Conservation (phyloP, 53 echinoderm and acorn worm species). For the Patiria pectinifera region DNA sequence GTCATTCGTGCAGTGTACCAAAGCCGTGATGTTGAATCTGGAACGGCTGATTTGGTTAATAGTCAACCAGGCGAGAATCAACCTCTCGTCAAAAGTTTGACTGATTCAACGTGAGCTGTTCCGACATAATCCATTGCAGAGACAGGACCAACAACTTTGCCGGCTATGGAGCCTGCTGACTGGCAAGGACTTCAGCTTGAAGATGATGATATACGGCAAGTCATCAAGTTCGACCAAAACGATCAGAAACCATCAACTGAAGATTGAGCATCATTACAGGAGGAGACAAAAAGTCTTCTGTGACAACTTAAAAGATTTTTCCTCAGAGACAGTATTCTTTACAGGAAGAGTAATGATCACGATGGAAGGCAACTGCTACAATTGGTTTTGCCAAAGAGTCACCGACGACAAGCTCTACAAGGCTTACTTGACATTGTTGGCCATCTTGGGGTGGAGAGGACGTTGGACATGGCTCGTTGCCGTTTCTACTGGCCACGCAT, state of each 20-base stretch:
- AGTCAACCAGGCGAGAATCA: no score
- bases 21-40: constrained; percentile 5
- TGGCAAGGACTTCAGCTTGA: constrained; percentile 39
- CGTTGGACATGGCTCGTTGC: constrained; percentile 63
- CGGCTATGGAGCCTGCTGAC: neutral
- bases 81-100: neutral
- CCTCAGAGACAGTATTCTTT: neutral
- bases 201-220: constrained; percentile 22
- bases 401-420: constrained; percentile 37
- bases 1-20: constrained; percentile 7
- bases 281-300: neutral
- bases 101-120: constrained; percentile 27
- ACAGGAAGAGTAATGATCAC: neutral
- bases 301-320: neutral
- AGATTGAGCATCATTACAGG: neutral
- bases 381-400: constrained; percentile 45
- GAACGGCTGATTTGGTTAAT: no score
- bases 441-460: constrained; percentile 68
- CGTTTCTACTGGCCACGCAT: constrained; percentile 76
- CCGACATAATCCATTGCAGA: constrained; percentile 13
- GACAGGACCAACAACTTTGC: constrained; percentile 18
- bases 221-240: neutral
- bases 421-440: constrained; percentile 68
- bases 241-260: neutral
- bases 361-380: neutral